Conservation (phyloP, 2,888 invertebrate genomes). For the Chrysodeixis includens region DNA sequence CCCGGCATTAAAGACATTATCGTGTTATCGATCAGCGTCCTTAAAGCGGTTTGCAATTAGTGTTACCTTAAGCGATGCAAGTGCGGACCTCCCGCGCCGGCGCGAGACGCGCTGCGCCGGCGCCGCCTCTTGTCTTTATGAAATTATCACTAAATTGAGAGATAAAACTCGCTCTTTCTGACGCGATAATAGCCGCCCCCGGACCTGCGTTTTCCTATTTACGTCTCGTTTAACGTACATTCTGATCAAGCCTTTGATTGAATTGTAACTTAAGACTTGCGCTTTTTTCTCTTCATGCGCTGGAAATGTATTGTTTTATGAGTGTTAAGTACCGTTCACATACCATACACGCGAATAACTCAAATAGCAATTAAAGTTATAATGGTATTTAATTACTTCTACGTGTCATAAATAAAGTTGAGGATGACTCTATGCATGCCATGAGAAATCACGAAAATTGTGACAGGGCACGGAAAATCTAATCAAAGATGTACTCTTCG, state of each 20-base stretch:
- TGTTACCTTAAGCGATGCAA: constrained; percentile 68
- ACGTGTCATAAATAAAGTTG: not conserved
- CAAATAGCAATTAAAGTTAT: not conserved
- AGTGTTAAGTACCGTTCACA: not conserved
- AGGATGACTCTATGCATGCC: not conserved
- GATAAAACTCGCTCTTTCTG: constrained; percentile 79
- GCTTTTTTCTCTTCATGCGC: constrained; percentile 5
- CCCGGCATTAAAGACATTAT: constrained; percentile 83
- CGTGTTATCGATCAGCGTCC: constrained; percentile 84
- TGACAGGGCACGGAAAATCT: not conserved
- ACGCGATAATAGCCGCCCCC: constrained; percentile 80
- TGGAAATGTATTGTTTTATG: not conserved
- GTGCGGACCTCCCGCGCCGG: constrained; percentile 79
- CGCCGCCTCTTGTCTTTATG: constrained; percentile 76
- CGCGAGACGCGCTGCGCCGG: constrained; percentile 62
- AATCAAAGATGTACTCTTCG: not conserved
- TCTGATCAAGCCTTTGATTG: constrained; percentile 57
- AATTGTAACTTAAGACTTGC: constrained; percentile 40
- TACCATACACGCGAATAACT: not conserved
- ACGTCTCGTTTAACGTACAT: constrained; percentile 64
- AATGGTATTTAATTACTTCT: too few relatives aligned
- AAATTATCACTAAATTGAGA: constrained; percentile 87
- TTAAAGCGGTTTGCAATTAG: constrained; percentile 84
- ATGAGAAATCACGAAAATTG: not conserved
- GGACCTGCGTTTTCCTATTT: constrained; percentile 76